These are phyloP conservation scores for Tokudaia muenninki DNA, from an alignment of 2,797 vertebrate genomes.

Conservation along the genomic window DNA sequence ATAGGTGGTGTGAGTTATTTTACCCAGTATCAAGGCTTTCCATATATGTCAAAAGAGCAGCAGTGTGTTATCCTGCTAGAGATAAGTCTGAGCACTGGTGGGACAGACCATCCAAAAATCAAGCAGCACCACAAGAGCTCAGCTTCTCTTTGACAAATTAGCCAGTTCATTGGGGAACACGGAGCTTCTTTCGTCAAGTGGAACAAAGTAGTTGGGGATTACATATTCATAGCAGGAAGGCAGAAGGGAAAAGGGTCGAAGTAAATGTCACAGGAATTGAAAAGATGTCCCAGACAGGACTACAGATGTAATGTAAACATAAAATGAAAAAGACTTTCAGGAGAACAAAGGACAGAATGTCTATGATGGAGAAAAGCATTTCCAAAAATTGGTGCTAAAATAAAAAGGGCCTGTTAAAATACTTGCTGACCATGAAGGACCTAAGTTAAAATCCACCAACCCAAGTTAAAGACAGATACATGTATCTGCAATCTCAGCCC, in stretches of 20 bases:
- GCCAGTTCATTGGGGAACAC: not conserved
- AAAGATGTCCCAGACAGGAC: not conserved
- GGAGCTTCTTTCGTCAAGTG: not conserved
- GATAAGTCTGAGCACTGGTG: not conserved
- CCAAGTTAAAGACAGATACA: not conserved
- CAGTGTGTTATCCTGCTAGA: not conserved
- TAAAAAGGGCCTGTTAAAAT: not conserved
- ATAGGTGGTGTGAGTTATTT: not conserved
- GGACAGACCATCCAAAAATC: not conserved
- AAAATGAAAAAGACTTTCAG: not conserved
- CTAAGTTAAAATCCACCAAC: not conserved
- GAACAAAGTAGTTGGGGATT: not conserved
- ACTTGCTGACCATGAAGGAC: not conserved
- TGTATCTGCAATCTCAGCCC: not conserved
- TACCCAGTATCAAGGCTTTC: not conserved
- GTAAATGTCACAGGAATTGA: not conserved
- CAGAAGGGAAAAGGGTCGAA: not conserved
- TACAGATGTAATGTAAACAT: not conserved
- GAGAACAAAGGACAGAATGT: not conserved
- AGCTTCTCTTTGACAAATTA: not conserved
- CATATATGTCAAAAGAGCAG: not conserved
- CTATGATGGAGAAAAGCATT: not conserved
- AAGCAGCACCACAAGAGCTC: not conserved
- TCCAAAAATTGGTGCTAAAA: not conserved
- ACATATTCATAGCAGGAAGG: not conserved